Evolutionary conservation across 2,113 vertebrate species (phyloP), one percentile per base, ranked within the genome.

Genomic region (Apus apus): DNA sequence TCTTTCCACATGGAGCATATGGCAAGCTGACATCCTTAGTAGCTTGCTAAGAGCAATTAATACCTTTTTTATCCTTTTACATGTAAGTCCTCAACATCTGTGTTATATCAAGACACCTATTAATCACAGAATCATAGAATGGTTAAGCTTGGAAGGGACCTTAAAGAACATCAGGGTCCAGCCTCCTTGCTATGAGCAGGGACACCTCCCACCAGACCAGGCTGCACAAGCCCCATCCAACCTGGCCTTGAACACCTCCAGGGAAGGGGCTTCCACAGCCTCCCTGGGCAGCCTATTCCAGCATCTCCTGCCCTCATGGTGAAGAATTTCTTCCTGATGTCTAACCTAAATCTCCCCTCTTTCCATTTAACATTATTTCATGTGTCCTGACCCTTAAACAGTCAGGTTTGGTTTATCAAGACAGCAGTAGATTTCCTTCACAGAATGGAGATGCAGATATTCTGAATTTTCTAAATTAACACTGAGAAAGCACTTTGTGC

Each of bases 391-490:
- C 30, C 25, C 25, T 67, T 38, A 27, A 72, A 32, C 29, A 70
- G 11, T 4, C 27, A 21, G 58, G 18, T 57, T 76, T 54, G 54
- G 7, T 15, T 77, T 54, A 36, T 15, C 8, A 27, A 65, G 21
- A 29, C 68, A 77, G 34, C 32, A 60, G 50, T 14, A 53, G 53
- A 65, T 65, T 68, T 88, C 30, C 57, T 54, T 36, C 22, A 54
- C 8, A 68, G 66, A 64, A 26, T 3, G 25, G n/a, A 81, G 68
- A 11, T 6, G 2, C 0, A 2, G 22, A 46, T 50, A 13, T 15
- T 17, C 9, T 27, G 46, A 83, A 7, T 27, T 30, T 83, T 57
- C 54, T 68, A 53, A 61, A 2, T 34, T 54, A 32, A 15, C 26
- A 1, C 40, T 2, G 13, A 11, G 40, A 58, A 58, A 54, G 11